Percentiles rank a stretch among this genome's conserved stretches.
These are phyloP conservation scores for Hypotaenidia okinawae DNA, from an alignment of 2,797 vertebrate species.

Conservation along the genomic window DNA sequence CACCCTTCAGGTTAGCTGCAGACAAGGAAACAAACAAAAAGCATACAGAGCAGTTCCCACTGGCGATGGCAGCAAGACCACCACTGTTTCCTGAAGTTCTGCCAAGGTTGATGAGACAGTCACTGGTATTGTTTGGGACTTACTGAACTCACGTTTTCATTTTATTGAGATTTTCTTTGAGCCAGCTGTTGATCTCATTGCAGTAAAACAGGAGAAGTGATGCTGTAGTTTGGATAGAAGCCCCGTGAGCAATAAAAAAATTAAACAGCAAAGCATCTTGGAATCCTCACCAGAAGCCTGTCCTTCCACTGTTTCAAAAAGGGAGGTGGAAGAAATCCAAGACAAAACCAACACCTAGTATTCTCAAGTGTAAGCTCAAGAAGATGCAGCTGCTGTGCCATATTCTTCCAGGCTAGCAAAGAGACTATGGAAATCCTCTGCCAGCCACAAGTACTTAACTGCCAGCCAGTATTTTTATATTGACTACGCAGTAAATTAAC, in stretches of 20 bases:
- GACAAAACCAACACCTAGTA: not conserved
- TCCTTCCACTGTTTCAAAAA: not conserved
- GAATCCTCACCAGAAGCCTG: not conserved
- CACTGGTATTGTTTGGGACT: not conserved
- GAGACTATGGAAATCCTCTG: not conserved
- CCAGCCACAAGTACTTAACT: not conserved
- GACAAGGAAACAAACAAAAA: not conserved
- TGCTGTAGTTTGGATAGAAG: not conserved
- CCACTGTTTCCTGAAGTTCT: not conserved
- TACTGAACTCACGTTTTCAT: not conserved
- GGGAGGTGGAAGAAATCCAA: not conserved
- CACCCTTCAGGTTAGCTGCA: not conserved
- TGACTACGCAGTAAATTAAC: not conserved
- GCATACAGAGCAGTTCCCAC: not conserved
- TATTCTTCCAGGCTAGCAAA: not conserved
- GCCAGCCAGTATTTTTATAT: not conserved
- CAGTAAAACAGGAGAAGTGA: not conserved
- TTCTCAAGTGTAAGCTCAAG: not conserved
- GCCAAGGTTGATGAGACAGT: not conserved
- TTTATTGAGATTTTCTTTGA: not conserved
- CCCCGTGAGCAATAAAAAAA: not conserved
- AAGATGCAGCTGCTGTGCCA: not conserved
- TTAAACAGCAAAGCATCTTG: not conserved
- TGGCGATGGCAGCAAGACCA: not conserved
- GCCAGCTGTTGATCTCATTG: conserved; percentile 31